Evolutionary conservation across 2,113 vertebrate genomes (phyloP), one percentile per base, ranked within the genome.

Genomic region (Lathamus discolor): DNA sequence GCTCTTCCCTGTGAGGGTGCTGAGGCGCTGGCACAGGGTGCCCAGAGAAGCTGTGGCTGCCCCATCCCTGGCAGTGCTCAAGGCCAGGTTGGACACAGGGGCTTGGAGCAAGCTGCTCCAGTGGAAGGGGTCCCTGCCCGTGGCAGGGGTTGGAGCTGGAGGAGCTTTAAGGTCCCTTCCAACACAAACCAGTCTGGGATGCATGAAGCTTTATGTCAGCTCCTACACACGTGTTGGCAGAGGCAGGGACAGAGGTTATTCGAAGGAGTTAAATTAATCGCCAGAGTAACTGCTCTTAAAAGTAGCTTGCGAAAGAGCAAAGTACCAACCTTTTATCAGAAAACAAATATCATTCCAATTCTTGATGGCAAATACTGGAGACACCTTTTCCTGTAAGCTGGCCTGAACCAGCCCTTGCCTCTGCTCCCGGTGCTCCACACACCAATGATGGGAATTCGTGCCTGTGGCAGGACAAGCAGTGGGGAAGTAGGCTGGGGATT

Each of bases 271-370:
- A 94, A 94, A 92, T 48, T 68, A 33, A 49, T 91, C 66, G 44
- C 22, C 17, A 8, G 57, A 82, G 66, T 31, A 88, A 73, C 76
- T 55, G 52, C 86, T 89, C 69, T 81, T 27, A 37, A n/a, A 87
- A 86, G 63, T 17, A 72, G 37, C 66, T 96, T 84, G 13, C 1
- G 1, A 95, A 94, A 92, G 96, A 93, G 86, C 95, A 93, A 97
- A 96, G 92, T 95, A 69, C 88, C 86, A 88, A 13, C 14, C 17
- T 51, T 73, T 95, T 97, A 95, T 96, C 92, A 86, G 91, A 96
- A 89, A 95, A 69, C 81, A 97, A 94, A 96, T 10, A 96, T 39
- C 0, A 43, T 91, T 94, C 17, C 70, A 37, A 18, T 8, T 79
- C 25, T 17, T 7, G 41, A 52, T 0, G 10, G 86, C 93, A 96